phyloP scores from a whole-genome alignment of 2,113 vertebrate species.

The Vulpes vulpes region DNA sequence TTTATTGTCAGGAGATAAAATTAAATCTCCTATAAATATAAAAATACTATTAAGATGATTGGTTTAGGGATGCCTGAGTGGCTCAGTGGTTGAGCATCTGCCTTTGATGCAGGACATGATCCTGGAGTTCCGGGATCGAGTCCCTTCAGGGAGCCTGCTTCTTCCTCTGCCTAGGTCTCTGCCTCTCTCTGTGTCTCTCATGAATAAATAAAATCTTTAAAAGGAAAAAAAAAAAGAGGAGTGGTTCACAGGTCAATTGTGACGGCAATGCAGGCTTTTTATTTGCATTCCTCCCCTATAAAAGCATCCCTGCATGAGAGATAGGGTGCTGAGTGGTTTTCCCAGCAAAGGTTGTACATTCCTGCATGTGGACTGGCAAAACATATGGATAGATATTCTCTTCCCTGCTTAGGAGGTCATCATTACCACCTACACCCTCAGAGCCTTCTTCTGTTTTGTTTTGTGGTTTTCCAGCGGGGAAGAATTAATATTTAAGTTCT shows the following conservation, averaged over 20 bases:
- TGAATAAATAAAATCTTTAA: too few species aligned
- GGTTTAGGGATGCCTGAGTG: too few species aligned
- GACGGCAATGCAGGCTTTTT: not conserved
- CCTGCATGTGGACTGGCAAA: rapidly evolving
- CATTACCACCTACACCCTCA: too few species aligned
- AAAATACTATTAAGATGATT: not conserved
- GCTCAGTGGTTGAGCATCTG: too few species aligned
- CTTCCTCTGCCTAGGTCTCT: too few species aligned
- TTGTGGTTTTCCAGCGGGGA: not conserved
- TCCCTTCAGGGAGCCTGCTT: too few species aligned
- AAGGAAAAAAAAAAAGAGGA: not conserved
- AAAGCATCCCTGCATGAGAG: rapidly evolving
- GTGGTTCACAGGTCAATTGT: not conserved
- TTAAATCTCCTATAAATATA: not conserved
- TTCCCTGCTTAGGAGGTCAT: not conserved
- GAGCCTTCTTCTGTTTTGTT: not conserved
- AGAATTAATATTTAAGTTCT: not conserved
- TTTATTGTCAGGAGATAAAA: not conserved
- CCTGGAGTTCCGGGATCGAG: too few species aligned
- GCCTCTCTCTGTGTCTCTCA: too few species aligned
- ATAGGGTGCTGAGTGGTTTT: not conserved
- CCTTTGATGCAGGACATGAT: too few species aligned
- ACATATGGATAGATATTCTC: not conserved
- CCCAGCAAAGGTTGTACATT: not conserved
- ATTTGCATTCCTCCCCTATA: not conserved